phyloP scores from a whole-genome alignment of 92 coral and sea anemone species.

The Palythoa heliodiscus region DNA sequence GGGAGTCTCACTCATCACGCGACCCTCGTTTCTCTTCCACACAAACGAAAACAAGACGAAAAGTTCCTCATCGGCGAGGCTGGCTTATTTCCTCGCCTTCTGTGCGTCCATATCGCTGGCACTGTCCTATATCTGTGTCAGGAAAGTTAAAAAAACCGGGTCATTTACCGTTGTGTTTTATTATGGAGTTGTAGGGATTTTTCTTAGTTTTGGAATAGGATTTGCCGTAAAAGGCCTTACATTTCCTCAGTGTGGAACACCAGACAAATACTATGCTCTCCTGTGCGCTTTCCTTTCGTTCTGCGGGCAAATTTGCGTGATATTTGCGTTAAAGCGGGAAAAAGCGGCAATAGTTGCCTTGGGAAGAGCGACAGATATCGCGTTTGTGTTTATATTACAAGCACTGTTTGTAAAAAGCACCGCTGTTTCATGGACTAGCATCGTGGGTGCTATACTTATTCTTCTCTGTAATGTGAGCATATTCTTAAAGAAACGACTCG shows the following conservation, averaged over 20 bases:
- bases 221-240: conserved; percentile 38
- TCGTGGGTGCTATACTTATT: conserved; percentile 68
- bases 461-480: conserved; percentile 63
- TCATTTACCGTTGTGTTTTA: conserved; percentile 62
- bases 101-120: conserved; percentile 50
- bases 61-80: conserved; percentile 20
- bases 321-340: conserved; percentile 60
- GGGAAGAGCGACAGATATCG: conserved; percentile 70
- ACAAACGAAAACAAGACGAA: conserved; percentile 10
- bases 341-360: conserved; percentile 66
- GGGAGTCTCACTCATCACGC: conserved; percentile 68
- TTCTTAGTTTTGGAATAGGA: conserved; percentile 32
- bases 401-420: conserved; percentile 46
- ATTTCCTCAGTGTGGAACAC: conserved; percentile 54
- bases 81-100: conserved; percentile 53
- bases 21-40: conserved; percentile 62
- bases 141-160: conserved; percentile 51
- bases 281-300: conserved; percentile 44
- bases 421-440: conserved; percentile 54
- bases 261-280: conserved; percentile 36
- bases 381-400: conserved; percentile 64
- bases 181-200: conserved; percentile 55
- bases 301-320: conserved; percentile 48
- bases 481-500: conserved; percentile 47
- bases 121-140: conserved; percentile 28